Percentiles rank a stretch among this genome's conserved stretches.
Conservation (phyloP, 1,140 invertebrate genomes). For the Andricus grossulariae region DNA sequence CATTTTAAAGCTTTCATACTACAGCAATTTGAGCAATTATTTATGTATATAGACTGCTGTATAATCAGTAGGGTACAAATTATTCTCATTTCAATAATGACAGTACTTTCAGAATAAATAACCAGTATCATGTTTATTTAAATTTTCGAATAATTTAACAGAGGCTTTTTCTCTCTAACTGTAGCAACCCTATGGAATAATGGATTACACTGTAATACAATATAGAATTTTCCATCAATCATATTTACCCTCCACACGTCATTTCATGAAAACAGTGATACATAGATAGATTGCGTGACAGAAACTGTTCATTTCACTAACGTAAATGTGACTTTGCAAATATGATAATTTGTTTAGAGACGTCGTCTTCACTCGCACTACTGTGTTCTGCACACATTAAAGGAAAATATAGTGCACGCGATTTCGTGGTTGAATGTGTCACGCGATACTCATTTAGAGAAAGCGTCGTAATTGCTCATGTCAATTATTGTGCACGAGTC, state of each 20-base stretch:
- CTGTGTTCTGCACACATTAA: constrained; percentile 4
- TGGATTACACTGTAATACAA: too few relatives aligned
- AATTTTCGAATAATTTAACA: too few relatives aligned
- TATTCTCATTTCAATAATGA: too few relatives aligned
- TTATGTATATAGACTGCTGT: too few relatives aligned
- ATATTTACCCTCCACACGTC: constrained; percentile 6
- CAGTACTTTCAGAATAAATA: too few relatives aligned
- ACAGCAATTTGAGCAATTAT: too few relatives aligned
- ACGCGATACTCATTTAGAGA: constrained; percentile 31
- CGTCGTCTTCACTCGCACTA: not conserved
- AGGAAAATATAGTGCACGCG: constrained; percentile 21
- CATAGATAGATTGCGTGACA: constrained; percentile 23
- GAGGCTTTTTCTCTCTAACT: too few relatives aligned
- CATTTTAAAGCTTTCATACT: too few relatives aligned
- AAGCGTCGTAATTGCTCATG: constrained; percentile 29
- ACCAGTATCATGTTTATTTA: too few relatives aligned
- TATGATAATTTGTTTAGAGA: constrained; percentile 31
- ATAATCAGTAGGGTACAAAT: too few relatives aligned
- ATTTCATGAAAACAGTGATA: constrained; percentile 3
- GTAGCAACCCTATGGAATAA: too few relatives aligned
- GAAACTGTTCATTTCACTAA: constrained; percentile 22
- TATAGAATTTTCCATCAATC: not conserved
- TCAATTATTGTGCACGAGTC: constrained; percentile 29
- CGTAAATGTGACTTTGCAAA: constrained; percentile 26
- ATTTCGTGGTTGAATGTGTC: constrained; percentile 24